These are phyloP conservation scores for Apocheima hispidaria DNA, from an alignment of 2,888 invertebrate species.

Conservation along the genomic window DNA sequence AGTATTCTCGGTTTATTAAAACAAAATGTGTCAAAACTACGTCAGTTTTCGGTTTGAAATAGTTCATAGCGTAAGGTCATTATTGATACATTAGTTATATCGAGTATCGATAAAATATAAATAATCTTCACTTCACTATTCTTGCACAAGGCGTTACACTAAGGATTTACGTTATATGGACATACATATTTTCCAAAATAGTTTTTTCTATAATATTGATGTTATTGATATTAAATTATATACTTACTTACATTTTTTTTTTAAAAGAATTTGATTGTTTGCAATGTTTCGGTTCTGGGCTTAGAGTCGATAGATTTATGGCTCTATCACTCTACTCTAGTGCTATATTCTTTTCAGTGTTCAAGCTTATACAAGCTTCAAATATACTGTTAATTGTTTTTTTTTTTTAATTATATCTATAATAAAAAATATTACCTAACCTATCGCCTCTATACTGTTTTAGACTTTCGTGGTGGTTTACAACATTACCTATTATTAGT, in stretches of 20 bases:
- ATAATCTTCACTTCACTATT: constrained; percentile 39
- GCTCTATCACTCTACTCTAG: too few species aligned
- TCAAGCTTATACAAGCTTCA: background rate
- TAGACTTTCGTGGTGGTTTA: too few species aligned
- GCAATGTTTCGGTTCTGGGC: constrained; percentile 10
- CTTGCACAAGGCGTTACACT: constrained; percentile 34
- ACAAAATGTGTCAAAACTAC: too few species aligned
- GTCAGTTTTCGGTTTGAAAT: too few species aligned
- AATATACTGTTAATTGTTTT: too few species aligned
- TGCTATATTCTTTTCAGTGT: too few species aligned
- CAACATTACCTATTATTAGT: too few species aligned
- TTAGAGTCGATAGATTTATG: constrained; percentile 15
- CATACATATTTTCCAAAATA: constrained; percentile 21
- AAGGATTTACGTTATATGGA: constrained; percentile 24
- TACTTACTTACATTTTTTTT: background rate
- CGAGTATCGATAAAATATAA: constrained; percentile 32
- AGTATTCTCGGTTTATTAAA: too few species aligned
- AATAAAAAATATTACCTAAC: too few species aligned
- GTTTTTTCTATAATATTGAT: constrained; percentile 12
- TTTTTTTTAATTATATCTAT: too few species aligned
- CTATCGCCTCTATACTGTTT: too few species aligned
- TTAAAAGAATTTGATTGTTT: constrained; percentile 17
- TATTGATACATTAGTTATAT: constrained; percentile 10
- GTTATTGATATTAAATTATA: constrained; percentile 16
- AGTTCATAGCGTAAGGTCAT: background rate